Base-by-base conservation (phyloP, 2,797 vertebrate genomes). In the Coilia nasus region DNA sequence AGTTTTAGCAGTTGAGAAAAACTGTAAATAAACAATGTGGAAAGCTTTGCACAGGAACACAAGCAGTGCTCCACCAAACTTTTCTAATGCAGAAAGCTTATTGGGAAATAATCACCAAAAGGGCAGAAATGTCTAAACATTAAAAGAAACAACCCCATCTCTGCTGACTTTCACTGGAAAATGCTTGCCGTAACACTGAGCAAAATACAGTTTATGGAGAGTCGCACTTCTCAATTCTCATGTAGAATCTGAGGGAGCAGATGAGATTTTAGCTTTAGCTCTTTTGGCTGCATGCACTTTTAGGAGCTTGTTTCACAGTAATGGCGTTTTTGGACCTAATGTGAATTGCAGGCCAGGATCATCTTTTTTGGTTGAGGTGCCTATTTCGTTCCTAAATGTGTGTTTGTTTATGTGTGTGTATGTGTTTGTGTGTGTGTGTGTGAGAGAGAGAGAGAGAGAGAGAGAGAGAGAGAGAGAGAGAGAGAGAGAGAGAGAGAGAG, bases 291-390 rank as follows among this genome's bases (percentile, higher is more conserved):
- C 87, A 64, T 85, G 60, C 46, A 83, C 60, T 86, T 89, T 88
- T 82, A 86, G 83, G 85, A 84, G 84, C 83, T 67, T 87, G 82
- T 89, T 87, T 90, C 81, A 81, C 14, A 83, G 35, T 86, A 82
- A 84, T 88, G 71, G 86, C 71, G 41, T 83, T 84, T 86, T 87
- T 56, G 21, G 56, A 80, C 41, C 2, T 86, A 81, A 87, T 89
- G 90, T 90, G 57, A 89, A 87, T 85, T 86, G 17, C 87, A 89
- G 85, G 64, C 19, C 50, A n/a, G 50, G 62, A 59, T 82, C 64
- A 85, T 83, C 82, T 71, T 71, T 83, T 85, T 87, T 82, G 75
- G 9, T 14, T 0, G 60, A 59, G 35, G 85, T 80, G 81, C 50
- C 56, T 81, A 31, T 25, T 15, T 71, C 31, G 64, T 31, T 25